phyloP scores from a whole-genome alignment of 1,140 invertebrate genomes.

The Drosophila busckii region DNA sequence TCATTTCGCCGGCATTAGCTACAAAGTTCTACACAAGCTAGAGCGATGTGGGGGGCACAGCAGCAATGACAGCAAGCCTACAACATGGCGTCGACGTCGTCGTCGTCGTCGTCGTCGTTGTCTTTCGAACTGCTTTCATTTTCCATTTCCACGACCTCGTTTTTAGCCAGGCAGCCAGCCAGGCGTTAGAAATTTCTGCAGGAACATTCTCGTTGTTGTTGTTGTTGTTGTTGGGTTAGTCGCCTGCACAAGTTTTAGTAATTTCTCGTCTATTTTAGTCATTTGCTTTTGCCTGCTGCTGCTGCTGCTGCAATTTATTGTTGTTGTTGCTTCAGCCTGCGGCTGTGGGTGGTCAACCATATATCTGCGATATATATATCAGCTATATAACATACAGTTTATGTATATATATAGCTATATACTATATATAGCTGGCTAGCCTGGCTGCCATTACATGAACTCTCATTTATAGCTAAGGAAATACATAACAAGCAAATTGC shows the following conservation, averaged over 20 bases:
- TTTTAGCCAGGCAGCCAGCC: slow-evolving; percentile 33
- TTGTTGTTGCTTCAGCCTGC: slow-evolving; percentile 39
- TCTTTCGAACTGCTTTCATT: slow-evolving; percentile 74
- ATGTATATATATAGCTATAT: not conserved
- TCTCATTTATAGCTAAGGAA: no score
- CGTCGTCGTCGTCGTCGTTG: slow-evolving; percentile 28
- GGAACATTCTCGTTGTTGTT: slow-evolving; percentile 7
- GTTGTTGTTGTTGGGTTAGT: slow-evolving; percentile 26
- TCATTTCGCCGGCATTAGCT: slow-evolving; percentile 46
- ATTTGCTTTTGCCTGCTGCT: slow-evolving; percentile 8
- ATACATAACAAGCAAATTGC: slow-evolving; percentile 13
- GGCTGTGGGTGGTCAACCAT: slow-evolving; percentile 55
- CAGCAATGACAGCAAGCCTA: not conserved
- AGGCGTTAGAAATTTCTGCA: not conserved
- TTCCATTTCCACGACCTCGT: slow-evolving; percentile 78
- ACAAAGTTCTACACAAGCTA: not conserved
- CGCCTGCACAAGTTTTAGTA: slow-evolving; percentile 43
- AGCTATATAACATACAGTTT: slow-evolving; percentile 10
- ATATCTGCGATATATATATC: slow-evolving; percentile 26
- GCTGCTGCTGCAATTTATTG: slow-evolving; percentile 39
- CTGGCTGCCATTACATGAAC: no score
- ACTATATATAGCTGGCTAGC: slow-evolving; percentile 1
- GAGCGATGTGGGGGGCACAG: not conserved
- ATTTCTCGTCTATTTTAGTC: slow-evolving; percentile 37
- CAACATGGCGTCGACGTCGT: not conserved